Conservation (phyloP, 2,888 invertebrate genomes). For the Caenorhabditis japonica region DNA sequence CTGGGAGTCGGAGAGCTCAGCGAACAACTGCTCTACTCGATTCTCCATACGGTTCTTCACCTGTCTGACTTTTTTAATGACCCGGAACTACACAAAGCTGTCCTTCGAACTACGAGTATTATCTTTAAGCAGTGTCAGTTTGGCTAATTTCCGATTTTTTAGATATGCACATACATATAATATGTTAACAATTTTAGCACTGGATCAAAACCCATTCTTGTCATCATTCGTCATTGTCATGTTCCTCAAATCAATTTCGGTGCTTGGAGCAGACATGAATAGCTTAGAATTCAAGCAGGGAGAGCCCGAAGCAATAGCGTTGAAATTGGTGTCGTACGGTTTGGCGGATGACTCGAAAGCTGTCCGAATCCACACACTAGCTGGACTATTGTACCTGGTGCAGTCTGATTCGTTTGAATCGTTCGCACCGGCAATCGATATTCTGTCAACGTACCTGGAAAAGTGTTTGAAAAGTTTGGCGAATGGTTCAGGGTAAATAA, state of each 20-base stretch:
- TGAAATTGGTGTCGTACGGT: constrained; percentile 26
- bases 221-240: constrained; percentile 51
- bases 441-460: constrained; percentile 34
- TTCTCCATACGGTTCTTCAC: constrained; percentile 64
- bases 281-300: constrained; percentile 40
- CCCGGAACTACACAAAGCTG: constrained; percentile 59
- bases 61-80: constrained; percentile 75
- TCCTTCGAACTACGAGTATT: constrained; percentile 59
- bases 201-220: constrained; percentile 29
- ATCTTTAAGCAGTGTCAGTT: constrained; percentile 39
- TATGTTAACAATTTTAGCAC: constrained; percentile 11
- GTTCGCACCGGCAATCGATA: constrained; percentile 31
- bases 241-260: constrained; percentile 67
- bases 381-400: constrained; percentile 69
- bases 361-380: constrained; percentile 49
- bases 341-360: constrained; percentile 3
- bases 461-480: constrained; percentile 15
- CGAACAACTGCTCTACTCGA: constrained; percentile 59
- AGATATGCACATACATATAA: neutral
- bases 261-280: constrained; percentile 60
- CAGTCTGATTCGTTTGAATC: constrained; percentile 66
- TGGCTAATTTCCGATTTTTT: too few species aligned
- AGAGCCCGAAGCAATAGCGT: constrained; percentile 23
- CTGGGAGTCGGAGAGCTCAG: constrained; percentile 67
- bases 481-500: constrained; percentile 19